phyloP scores from a whole-genome alignment of 2,888 invertebrate genomes.

The Standfussiana lucernea region DNA sequence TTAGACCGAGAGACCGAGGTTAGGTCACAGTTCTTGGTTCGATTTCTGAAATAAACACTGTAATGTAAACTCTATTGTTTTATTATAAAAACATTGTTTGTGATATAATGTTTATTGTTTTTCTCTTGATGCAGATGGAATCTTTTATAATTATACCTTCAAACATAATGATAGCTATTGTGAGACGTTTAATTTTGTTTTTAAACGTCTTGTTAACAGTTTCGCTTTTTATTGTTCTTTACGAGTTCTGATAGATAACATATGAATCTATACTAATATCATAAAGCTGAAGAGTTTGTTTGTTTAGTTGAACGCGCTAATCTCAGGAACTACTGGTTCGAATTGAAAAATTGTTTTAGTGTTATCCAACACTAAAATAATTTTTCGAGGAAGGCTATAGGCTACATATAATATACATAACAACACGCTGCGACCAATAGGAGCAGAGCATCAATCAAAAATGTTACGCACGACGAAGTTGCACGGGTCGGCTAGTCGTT shows the following conservation, averaged over 20 bases:
- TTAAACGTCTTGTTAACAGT: conserved; percentile 13
- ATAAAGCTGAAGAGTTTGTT: too few relatives aligned
- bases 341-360: too few relatives aligned
- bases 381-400: too few relatives aligned
- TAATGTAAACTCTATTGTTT: conserved; percentile 13
- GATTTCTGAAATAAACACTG: background rate
- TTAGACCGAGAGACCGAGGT: background rate
- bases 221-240: conserved; percentile 18
- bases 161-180: conserved; percentile 9
- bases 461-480: too few relatives aligned
- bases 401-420: too few relatives aligned
- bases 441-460: too few relatives aligned
- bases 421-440: too few relatives aligned
- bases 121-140: background rate
- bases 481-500: too few relatives aligned
- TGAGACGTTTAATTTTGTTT: background rate
- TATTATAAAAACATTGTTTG: conserved; percentile 8
- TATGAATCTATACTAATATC: too few relatives aligned
- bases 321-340: too few relatives aligned
- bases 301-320: too few relatives aligned
- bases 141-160: conserved; percentile 26
- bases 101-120: conserved; percentile 6
- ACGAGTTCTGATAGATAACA: background rate
- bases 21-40: conserved; percentile 11
- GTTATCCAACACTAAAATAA: too few relatives aligned